Conservation (phyloP, 2,888 invertebrate genomes). For the Stenodema calcarata region DNA sequence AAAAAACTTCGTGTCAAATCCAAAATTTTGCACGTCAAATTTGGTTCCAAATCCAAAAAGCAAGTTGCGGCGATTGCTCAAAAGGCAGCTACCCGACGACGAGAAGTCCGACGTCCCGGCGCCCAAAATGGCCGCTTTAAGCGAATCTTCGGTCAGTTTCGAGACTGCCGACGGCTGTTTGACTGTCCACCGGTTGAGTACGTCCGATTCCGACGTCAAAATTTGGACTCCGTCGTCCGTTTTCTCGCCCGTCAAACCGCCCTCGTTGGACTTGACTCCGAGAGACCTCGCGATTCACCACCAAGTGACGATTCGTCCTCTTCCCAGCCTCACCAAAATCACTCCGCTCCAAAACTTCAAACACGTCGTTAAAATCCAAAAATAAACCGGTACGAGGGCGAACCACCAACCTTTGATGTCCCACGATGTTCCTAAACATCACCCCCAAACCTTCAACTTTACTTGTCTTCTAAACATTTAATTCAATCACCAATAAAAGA, state of each 20-base stretch:
- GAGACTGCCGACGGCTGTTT: background rate
- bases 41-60: background rate
- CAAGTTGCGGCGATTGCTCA: background rate
- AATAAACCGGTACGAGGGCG: too few species aligned
- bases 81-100: background rate
- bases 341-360: background rate
- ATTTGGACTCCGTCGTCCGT: background rate
- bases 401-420: background rate
- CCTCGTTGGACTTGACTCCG: background rate
- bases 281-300: background rate
- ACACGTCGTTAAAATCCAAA: background rate
- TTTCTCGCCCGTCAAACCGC: background rate
- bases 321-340: slow-evolving; percentile 14
- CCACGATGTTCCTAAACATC: too few species aligned
- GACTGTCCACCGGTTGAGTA: background rate
- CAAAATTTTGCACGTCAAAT: background rate
- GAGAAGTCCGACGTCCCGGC: background rate
- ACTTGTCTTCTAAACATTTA: too few species aligned
- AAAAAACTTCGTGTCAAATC: background rate
- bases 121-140: background rate
- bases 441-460: too few species aligned
- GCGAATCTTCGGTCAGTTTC: background rate
- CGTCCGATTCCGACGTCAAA: background rate
- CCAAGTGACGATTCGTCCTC: background rate
- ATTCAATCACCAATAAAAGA: too few species aligned